These are phyloP conservation scores for Zenarchopterus dispar DNA, from an alignment of 2,797 vertebrate genomes.

Conservation along the genomic window DNA sequence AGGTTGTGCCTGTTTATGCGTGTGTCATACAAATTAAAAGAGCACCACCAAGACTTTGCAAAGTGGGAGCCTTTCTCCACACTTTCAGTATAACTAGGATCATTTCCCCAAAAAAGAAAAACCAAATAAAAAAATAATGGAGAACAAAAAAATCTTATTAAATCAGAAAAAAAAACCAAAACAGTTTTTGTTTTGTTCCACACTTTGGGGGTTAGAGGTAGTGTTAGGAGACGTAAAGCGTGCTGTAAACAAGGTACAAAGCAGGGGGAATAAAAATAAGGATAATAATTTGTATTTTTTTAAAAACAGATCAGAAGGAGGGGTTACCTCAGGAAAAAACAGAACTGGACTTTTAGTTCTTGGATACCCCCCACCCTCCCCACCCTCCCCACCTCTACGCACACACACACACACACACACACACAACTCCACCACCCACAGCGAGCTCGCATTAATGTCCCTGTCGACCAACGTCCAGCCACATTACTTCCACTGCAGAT, in stretches of 20 bases:
- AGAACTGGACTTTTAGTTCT: conserved; percentile 48
- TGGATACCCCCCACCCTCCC: no score
- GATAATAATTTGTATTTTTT: no score
- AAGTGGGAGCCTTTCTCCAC: conserved; percentile 17
- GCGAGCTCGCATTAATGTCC: conserved; percentile 61
- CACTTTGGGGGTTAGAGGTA: conserved; percentile 16
- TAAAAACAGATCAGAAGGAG: conserved; percentile 21
- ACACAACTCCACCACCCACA: conserved; percentile 4
- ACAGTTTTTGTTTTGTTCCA: conserved; percentile 35
- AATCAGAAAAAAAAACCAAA: conserved; percentile 35
- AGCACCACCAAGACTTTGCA: conserved; percentile 34
- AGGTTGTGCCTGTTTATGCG: conserved; percentile 8
- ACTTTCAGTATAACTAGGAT: neutral
- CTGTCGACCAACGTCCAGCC: conserved; percentile 68
- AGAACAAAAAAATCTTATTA: conserved; percentile 35
- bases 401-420: no score
- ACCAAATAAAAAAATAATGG: conserved; percentile 29
- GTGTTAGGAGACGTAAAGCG: conserved; percentile 34
- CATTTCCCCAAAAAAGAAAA: conserved; percentile 10
- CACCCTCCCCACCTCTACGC: no score
- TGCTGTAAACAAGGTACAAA: conserved; percentile 46
- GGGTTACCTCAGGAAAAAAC: conserved; percentile 66
- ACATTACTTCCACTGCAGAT: conserved; percentile 70
- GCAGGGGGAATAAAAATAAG: conserved; percentile 9
- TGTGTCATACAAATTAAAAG: conserved; percentile 19